Base-by-base conservation (phyloP, 2,797 vertebrate genomes). In the Melanotaenia pygmaea region DNA sequence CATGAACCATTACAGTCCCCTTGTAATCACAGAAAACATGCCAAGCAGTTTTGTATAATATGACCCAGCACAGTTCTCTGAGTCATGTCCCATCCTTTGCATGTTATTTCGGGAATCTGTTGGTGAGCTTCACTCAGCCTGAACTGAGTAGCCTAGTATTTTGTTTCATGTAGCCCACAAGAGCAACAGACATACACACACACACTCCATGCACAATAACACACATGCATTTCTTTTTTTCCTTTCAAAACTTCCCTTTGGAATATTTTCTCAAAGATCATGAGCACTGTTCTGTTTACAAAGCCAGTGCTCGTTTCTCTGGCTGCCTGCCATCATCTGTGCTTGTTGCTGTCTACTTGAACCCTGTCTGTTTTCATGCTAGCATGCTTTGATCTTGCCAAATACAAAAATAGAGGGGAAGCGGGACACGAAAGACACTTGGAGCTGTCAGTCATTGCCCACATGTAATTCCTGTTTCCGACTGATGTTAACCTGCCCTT, bases 381-480 rank as follows among this genome's bases (percentile, higher is more conserved):
- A 40, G 37, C 40, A 57, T 3, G 54, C 86, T 90, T 88, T 89
- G 85, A 90, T 89, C 62, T 59, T 72, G 18, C 61, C 76, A 70
- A 35, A 4, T 51, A 76, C 81, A 53, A 47, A 91, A 93, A 91
- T 92, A 91, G 92, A 86, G 14, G 3, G 16, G 70, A 54, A 76
- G 84, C 22, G 58, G 77, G 77, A 66, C 71, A 45, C 37, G 72
- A 65, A 59, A 59, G 71, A 79, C 92, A 91, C 87, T 88, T 91
- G 92, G 77, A 88, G 80, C 85, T 87, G 88, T 92, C 91, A 85
- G 30, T 93, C 86, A 87, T 18, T 54, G 20, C 51, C 26, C n/a
- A 43, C 60, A 47, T 2, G 63, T 59, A 61, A 64, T 66, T 80
- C 57, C 34, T 56, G 20, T 75, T 73, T 72, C 34, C 11, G 24